Evolutionary conservation across 2,888 invertebrate species (phyloP).

Genomic region (Ernsta delagoae): DNA sequence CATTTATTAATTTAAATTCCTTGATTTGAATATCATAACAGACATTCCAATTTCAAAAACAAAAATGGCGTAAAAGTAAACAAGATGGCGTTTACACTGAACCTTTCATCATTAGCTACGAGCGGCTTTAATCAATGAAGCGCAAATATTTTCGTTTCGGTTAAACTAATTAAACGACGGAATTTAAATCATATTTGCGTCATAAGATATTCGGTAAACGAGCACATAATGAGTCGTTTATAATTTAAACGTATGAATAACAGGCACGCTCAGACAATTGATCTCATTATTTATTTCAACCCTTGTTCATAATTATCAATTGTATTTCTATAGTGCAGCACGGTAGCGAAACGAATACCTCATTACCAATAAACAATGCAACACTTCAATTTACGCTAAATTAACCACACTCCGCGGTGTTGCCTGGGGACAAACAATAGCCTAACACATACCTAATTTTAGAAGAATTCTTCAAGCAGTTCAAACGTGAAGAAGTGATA

Average conservation of each 20-base stretch:
- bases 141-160: neutral
- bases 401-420: too few species aligned
- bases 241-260: slow-evolving; percentile 8
- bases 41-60: too few species aligned
- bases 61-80: neutral
- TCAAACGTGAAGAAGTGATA: too few species aligned
- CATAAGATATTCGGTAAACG: neutral
- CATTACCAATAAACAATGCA: slow-evolving; percentile 6
- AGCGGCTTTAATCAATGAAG: neutral
- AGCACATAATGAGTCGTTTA: neutral
- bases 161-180: slow-evolving; percentile 2
- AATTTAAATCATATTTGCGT: neutral
- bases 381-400: slow-evolving; percentile 2
- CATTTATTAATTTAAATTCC: too few species aligned
- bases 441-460: too few species aligned
- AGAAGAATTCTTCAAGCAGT: too few species aligned
- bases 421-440: too few species aligned
- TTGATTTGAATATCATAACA: too few species aligned
- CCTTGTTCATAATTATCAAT: slow-evolving; percentile 12
- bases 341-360: slow-evolving; percentile 1
- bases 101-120: neutral
- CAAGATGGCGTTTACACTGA: neutral
- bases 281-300: slow-evolving; percentile 12
- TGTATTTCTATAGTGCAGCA: slow-evolving; percentile 13
- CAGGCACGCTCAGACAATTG: neutral